Evolutionary conservation across 1,140 invertebrate species (phyloP).

Genomic region (Mya arenaria): DNA sequence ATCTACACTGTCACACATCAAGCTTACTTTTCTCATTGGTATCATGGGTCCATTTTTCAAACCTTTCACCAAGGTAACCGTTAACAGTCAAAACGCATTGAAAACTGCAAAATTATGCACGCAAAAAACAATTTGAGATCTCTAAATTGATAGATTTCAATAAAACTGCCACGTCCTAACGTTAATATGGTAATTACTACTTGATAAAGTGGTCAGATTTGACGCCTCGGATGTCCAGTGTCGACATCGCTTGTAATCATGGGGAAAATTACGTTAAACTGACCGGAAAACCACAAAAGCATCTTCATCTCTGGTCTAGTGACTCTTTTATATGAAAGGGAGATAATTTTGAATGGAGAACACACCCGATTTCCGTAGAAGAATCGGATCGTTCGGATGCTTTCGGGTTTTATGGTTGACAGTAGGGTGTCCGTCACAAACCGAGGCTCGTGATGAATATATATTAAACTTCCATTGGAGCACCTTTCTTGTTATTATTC

Average conservation of each 20-base stretch:
- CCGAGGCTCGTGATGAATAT: no score
- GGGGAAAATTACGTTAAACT: constrained; percentile 55
- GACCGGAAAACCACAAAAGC: constrained; percentile 56
- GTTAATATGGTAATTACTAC: constrained; percentile 55
- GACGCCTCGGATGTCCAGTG: constrained; percentile 43
- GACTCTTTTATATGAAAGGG: constrained; percentile 45
- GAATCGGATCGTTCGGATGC: constrained; percentile 22
- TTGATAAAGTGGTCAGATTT: constrained; percentile 58
- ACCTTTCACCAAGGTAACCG: constrained; percentile 1
- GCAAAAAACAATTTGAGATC: constrained; percentile 28
- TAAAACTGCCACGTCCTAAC: constrained; percentile 39
- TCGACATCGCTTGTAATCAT: constrained; percentile 40
- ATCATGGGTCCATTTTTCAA: no score
- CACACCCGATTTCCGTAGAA: constrained; percentile 36
- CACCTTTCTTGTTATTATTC: no score
- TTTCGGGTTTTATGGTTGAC: constrained; percentile 22
- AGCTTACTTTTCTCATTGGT: no score
- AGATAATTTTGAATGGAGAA: constrained; percentile 43
- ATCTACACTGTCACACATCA: no score
- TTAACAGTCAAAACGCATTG: neutral
- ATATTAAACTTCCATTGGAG: no score
- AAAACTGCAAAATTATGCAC: constrained; percentile 55
- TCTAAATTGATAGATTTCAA: constrained; percentile 58
- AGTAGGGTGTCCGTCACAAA: constrained; percentile 3
- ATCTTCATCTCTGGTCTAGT: constrained; percentile 12